Evolutionary conservation across 37 sponge, comb jelly and placozoan genomes (phyloP), one percentile per base, ranked within the genome.

Genomic region (Bolinopsis microptera): DNA sequence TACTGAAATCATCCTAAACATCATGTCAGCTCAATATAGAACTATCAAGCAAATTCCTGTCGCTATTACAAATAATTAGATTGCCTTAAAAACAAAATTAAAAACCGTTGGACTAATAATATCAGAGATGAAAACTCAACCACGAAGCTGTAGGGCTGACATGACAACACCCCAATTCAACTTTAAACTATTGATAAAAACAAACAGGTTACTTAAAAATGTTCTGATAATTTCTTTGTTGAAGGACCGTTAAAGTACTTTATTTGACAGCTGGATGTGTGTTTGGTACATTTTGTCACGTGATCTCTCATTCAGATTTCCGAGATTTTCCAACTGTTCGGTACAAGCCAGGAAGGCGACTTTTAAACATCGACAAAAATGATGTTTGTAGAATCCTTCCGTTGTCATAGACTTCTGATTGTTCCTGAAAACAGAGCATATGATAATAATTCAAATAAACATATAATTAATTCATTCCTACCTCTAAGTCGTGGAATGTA

Each of bases 381-480:
- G 90, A 25, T 27, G 3, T 40, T 25, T 40, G 21, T 28, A 86
- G 61, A 9, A 26, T n/a, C 26, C 36, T 86, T n/a, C 90, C 90
- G 3, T 86, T 41, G 36, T 86, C 90, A 30, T 86, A 86, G 0
- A 86, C 90, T 39, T 39, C 90, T 86, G 90, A 86, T 41, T 86
- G 61, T 18, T 86, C 90, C 90, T 86, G 61, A 26, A 40, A 41
- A 41, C 9, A 34, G 13, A 28, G 75, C 68, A 61, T 61, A 9
- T 61, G 16, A 61, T 18, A 9, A 61, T 61, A 61, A 61, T 21
- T 21, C 9, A 9, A 61, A 61, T 21, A 61, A 61, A 61, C 68
- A 61, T 21, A 21, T 61, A 61, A 61, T 61, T 61, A 61, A 18
- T 21, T 18, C 68, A 61, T 61, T 61, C 68, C 68, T 21, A 9